These are phyloP conservation scores for Thunnus maccoyii DNA, from an alignment of 2,113 vertebrate genomes.

Conservation along the genomic window DNA sequence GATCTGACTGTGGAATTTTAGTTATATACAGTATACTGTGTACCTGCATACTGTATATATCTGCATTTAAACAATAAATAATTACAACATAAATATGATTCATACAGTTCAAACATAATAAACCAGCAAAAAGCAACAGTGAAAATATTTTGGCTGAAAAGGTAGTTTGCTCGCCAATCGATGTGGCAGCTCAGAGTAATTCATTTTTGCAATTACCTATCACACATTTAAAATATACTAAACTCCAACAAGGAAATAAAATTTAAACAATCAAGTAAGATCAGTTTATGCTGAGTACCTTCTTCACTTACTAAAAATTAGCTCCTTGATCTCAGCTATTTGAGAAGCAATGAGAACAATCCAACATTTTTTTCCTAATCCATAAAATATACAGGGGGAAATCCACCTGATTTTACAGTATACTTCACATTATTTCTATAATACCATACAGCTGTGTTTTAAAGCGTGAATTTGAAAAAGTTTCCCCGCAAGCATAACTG, in stretches of 20 bases:
- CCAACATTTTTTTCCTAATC: neutral
- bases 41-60: conserved; percentile 4
- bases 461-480: conserved; percentile 10
- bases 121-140: conserved; percentile 27
- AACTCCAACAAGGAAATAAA: neutral
- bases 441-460: neutral
- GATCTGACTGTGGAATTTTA: conserved; percentile 7
- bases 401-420: neutral
- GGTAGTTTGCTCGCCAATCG: conserved; percentile 19
- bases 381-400: neutral
- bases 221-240: conserved; percentile 5
- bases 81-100: conserved; percentile 57
- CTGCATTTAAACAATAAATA: conserved; percentile 55
- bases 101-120: conserved; percentile 21
- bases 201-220: conserved; percentile 14
- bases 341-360: conserved; percentile 17
- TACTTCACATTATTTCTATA: no score
- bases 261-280: conserved; percentile 23
- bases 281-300: neutral
- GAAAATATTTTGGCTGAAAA: conserved; percentile 26
- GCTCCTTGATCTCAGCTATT: neutral
- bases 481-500: neutral
- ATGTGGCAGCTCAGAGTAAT: conserved; percentile 12
- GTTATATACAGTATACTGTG: conserved; percentile 8
- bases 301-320: neutral